Conservation (phyloP, 2,113 vertebrate species). For the Hydropotes inermis region DNA sequence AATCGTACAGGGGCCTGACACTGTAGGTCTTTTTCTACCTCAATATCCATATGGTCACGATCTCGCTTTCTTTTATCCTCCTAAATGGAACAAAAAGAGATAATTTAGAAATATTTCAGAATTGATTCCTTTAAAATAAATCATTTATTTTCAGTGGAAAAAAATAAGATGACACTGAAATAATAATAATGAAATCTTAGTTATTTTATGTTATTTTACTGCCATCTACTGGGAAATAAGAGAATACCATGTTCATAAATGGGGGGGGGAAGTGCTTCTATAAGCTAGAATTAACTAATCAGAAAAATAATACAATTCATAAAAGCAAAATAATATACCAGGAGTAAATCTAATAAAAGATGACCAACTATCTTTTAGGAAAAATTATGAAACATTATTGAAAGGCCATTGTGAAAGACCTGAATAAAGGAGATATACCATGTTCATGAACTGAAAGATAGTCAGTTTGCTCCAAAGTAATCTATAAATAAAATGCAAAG, state of each 20-base stretch:
- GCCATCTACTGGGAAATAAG: constrained; percentile 80
- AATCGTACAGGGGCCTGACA: constrained; percentile 87
- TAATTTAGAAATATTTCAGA: not conserved
- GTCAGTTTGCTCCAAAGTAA: not conserved
- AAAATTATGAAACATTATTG: not conserved
- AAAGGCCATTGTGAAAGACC: not conserved
- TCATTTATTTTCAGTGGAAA: not conserved
- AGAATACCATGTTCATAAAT: not conserved
- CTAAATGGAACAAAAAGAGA: constrained; percentile 74
- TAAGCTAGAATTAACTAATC: not conserved
- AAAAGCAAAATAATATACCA: not conserved
- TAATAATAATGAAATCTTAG: constrained; percentile 37
- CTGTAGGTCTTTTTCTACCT: constrained; percentile 87
- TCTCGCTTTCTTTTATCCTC: constrained; percentile 94
- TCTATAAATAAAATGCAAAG: not conserved
- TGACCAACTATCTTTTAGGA: not conserved
- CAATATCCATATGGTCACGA: constrained; percentile 85
- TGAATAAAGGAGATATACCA: constrained; percentile 19
- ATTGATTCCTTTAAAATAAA: not conserved
- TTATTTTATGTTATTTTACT: constrained; percentile 67
- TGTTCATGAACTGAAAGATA: not conserved
- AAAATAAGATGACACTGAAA: not conserved
- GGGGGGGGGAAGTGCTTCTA: not conserved
- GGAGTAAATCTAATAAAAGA: constrained; percentile 18
- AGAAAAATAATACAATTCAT: not conserved